Evolutionary conservation across 2,888 invertebrate genomes (phyloP).

Genomic region (Nudaria mundana): DNA sequence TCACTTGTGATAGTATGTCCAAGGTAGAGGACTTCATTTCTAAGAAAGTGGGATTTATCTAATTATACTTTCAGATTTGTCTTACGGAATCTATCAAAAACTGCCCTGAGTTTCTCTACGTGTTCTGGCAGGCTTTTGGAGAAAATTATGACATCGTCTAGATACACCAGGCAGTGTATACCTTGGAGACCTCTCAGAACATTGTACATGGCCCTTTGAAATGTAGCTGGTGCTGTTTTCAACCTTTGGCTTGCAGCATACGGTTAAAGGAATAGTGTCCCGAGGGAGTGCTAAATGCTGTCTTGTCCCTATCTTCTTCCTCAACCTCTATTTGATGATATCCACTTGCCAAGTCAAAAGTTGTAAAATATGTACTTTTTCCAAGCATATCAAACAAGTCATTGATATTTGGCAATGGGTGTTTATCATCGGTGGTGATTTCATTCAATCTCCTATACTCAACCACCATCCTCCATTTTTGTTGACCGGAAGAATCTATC

Average conservation of each 20-base stretch:
- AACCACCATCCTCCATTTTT: conserved; percentile 27
- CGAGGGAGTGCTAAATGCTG: not conserved
- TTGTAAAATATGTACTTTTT: not conserved
- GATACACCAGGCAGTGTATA: no score
- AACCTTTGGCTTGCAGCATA: not conserved
- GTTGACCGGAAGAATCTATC: not conserved
- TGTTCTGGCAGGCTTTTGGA: no score
- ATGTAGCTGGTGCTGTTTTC: not conserved
- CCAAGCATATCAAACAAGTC: conserved; percentile 25
- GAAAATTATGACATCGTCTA: no score
- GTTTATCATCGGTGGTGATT: conserved; percentile 10
- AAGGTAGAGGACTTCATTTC: no score
- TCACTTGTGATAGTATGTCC: not conserved
- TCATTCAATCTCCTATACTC: no score
- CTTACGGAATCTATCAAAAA: no score
- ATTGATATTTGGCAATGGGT: conserved; percentile 20
- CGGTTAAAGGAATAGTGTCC: not conserved
- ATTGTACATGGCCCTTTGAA: not conserved
- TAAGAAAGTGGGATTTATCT: no score
- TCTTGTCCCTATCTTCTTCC: not conserved
- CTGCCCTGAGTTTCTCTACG: no score
- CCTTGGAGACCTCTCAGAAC: not conserved
- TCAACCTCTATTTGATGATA: conserved; percentile 9
- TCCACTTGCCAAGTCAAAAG: conserved; percentile 2
- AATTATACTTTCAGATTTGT: no score